These are phyloP conservation scores for Aurelia sp. DNA, from an alignment of 30 jellyfish, hydroid and myxozoan genomes.

Conservation along the genomic window DNA sequence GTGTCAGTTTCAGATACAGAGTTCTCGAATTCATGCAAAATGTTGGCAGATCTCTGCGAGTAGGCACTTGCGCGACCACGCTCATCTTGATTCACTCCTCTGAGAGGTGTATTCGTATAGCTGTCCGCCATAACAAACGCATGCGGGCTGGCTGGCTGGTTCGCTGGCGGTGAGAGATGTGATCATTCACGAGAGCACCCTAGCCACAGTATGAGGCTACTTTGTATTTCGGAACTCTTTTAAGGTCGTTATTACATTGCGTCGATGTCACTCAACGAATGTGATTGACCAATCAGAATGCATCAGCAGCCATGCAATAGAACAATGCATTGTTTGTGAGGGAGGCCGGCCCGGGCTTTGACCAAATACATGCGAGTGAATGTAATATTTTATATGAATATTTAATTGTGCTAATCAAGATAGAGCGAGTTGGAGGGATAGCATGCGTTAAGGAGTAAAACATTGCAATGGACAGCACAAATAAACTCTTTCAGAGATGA, in stretches of 20 bases:
- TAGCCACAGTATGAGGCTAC: constrained; percentile 68
- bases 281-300: constrained; percentile 65
- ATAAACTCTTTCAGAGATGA: constrained; percentile 65
- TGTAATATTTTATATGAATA: constrained; percentile 73
- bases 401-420: constrained; percentile 80
- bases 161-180: constrained; percentile 3
- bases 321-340: constrained; percentile 67
- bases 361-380: constrained; percentile 58
- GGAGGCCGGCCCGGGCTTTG: constrained; percentile 31
- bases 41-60: constrained; percentile 60
- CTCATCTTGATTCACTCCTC: constrained; percentile 63
- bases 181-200: constrained; percentile 45
- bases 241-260: constrained; percentile 58
- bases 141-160: not conserved
- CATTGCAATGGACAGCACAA: constrained; percentile 72
- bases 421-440: constrained; percentile 53
- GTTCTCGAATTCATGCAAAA: constrained; percentile 74
- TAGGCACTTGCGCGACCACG: constrained; percentile 62
- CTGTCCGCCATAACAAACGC: constrained; percentile 79
- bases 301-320: constrained; percentile 44
- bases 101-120: constrained; percentile 45
- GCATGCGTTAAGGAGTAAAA: constrained; percentile 66
- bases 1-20: constrained; percentile 81
- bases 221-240: constrained; percentile 70
- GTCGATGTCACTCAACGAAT: constrained; percentile 72